Conservation (phyloP, 1,140 invertebrate genomes). For the Dinoponera quadriceps region DNA sequence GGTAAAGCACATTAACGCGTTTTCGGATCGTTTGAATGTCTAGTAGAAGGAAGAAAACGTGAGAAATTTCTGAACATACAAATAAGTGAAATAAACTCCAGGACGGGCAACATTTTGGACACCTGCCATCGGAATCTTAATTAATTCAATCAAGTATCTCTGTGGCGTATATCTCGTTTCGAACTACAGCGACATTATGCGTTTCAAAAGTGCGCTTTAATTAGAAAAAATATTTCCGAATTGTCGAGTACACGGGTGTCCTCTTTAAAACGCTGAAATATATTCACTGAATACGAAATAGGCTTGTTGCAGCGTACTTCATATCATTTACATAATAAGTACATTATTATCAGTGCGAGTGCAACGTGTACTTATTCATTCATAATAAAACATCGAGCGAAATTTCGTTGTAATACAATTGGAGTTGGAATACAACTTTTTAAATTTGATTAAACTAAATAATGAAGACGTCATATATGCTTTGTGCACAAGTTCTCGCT, state of each 20-base stretch:
- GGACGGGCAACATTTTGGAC: neutral
- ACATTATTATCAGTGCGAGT: slow-evolving; percentile 30
- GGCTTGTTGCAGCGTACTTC: neutral
- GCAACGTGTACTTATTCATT: slow-evolving; percentile 26
- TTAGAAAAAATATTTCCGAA: neutral
- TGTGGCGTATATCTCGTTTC: neutral
- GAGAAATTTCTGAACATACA: neutral
- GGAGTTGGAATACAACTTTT: slow-evolving; percentile 13
- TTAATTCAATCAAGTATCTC: slow-evolving; percentile 30
- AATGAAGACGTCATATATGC: neutral
- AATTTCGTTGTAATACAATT: slow-evolving; percentile 25
- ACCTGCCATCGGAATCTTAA: slow-evolving; percentile 5
- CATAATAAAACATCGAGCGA: slow-evolving; percentile 17
- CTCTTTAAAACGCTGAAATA: slow-evolving; percentile 18
- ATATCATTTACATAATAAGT: slow-evolving; percentile 28
- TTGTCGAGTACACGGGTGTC: neutral
- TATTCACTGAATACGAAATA: slow-evolving; percentile 23
- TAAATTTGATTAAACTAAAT: slow-evolving; percentile 24
- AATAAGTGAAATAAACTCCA: slow-evolving; percentile 7
- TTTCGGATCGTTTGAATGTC: neutral
- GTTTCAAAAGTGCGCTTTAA: slow-evolving; percentile 20
- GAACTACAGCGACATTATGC: neutral
- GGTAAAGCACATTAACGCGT: neutral
- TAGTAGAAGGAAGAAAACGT: neutral
- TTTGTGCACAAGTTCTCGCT: neutral